Evolutionary conservation across 35 echinoderm and acorn worm species (phyloP).

Genomic region (Eucidaris tribuloides): DNA sequence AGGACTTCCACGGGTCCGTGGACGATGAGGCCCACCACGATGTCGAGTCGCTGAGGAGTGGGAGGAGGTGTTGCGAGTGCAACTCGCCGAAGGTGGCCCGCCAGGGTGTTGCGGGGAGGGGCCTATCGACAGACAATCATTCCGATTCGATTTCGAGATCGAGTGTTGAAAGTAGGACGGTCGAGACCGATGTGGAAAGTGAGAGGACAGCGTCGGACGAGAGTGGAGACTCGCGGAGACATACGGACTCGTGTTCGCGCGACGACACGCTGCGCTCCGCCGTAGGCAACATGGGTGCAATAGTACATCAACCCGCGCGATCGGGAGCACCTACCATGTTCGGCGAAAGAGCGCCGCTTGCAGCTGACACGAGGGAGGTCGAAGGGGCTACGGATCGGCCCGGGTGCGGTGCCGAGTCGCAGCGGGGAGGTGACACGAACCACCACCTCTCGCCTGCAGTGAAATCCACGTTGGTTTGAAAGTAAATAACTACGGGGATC

Average conservation of each 20-base stretch:
- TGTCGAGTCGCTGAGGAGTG: not conserved
- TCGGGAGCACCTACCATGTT: not conserved
- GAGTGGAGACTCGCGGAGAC: constrained; percentile 2
- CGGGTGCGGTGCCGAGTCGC: constrained; percentile 28
- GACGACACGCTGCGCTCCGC: constrained; percentile 5
- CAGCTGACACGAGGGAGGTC: constrained; percentile 28
- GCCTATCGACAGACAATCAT: too few species aligned
- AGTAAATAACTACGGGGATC: constrained; percentile 18
- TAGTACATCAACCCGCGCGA: constrained; percentile 20
- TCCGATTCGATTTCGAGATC: not conserved
- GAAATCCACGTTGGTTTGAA: constrained; percentile 22
- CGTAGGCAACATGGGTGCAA: constrained; percentile 8
- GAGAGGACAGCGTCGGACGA: not conserved
- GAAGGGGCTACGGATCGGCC: not conserved
- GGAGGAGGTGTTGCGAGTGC: not conserved
- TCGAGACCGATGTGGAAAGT: not conserved
- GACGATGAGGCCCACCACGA: not conserved
- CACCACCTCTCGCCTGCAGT: constrained; percentile 11
- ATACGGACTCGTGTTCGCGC: constrained; percentile 1
- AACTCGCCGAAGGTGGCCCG: not conserved
- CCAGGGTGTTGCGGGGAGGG: not conserved
- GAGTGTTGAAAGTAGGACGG: not conserved
- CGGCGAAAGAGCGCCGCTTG: constrained; percentile 25
- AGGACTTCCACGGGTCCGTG: constrained; percentile 56
- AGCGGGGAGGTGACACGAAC: constrained; percentile 16